Evolutionary conservation across 2,113 vertebrate species (phyloP).

Genomic region (Muntiacus muntjak): DNA sequence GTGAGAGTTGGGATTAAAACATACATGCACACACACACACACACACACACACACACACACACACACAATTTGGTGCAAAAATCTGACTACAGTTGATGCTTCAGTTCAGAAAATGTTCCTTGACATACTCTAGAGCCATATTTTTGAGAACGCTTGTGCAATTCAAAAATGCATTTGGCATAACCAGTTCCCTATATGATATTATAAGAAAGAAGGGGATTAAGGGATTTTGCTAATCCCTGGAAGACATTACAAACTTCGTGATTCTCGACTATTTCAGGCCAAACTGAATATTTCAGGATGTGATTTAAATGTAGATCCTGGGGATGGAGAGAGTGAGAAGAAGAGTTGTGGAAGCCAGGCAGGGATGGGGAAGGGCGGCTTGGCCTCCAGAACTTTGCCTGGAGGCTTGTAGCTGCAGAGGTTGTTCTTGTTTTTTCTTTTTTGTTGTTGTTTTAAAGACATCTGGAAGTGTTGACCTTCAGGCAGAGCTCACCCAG

Average conservation of each 20-base stretch:
- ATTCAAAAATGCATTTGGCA: neutral
- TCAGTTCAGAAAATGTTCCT: neutral
- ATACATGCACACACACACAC: neutral
- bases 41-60: neutral
- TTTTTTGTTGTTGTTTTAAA: neutral
- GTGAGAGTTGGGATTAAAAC: neutral
- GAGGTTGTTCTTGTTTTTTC: neutral
- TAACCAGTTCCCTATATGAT: neutral
- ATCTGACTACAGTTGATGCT: neutral
- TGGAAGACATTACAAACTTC: neutral
- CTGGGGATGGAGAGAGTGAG: too few relatives aligned
- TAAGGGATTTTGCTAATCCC: neutral
- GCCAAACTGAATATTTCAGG: neutral
- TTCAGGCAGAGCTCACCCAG: neutral
- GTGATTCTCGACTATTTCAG: neutral
- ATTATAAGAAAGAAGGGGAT: neutral
- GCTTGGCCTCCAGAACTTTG: neutral
- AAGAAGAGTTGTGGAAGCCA: neutral
- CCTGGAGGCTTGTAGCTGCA: neutral
- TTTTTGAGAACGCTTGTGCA: neutral
- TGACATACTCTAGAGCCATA: neutral
- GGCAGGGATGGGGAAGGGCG: accelerated
- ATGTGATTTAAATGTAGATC: neutral
- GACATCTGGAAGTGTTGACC: neutral
- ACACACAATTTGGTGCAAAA: neutral